Evolutionary conservation across 2,888 invertebrate genomes (phyloP).

Genomic region (Eupithecia inturbata): DNA sequence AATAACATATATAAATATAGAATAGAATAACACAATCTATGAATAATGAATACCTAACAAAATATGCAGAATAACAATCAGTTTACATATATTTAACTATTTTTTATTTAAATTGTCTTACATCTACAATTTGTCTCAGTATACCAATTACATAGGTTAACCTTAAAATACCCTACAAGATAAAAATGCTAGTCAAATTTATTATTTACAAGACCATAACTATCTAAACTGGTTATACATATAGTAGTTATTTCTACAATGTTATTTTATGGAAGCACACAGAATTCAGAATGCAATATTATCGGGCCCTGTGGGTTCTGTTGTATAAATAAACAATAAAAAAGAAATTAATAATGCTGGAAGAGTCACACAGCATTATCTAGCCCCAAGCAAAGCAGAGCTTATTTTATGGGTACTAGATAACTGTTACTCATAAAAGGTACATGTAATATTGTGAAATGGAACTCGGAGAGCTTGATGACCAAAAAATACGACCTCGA

Average conservation of each 20-base stretch:
- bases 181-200: conserved; percentile 75
- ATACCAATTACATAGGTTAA: conserved; percentile 46
- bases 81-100: conserved; percentile 9
- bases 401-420: not conserved
- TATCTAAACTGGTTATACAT: conserved; percentile 45
- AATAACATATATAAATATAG: not conserved
- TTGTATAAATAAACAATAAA: not conserved
- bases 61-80: conserved; percentile 10
- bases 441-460: not conserved
- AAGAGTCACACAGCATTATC: not conserved
- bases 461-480: not conserved
- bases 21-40: conserved; percentile 4
- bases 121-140: conserved; percentile 43
- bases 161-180: conserved; percentile 59
- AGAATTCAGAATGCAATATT: conserved; percentile 63
- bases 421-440: not conserved
- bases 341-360: not conserved
- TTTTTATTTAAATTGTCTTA: conserved; percentile 14
- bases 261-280: conserved; percentile 80
- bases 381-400: not conserved
- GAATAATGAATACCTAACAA: conserved; percentile 8
- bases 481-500: not conserved
- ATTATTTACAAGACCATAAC: conserved; percentile 72
- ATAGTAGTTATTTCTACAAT: conserved; percentile 61
- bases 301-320: not conserved